Evolutionary conservation across 2,113 vertebrate genomes (phyloP).

Genomic region (Cheirogaleus medius): DNA sequence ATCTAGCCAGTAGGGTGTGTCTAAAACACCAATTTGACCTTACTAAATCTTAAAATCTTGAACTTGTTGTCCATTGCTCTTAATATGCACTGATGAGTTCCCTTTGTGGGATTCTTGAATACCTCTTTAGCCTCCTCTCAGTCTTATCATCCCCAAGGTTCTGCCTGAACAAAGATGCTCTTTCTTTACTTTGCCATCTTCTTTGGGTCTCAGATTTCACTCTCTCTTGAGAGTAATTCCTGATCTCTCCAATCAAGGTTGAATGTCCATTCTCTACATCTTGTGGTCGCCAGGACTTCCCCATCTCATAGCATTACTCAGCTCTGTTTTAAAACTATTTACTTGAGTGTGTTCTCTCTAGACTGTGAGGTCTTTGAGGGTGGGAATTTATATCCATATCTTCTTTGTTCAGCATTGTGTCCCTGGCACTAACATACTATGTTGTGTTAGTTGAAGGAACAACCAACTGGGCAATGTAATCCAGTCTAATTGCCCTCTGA

Average conservation of each 20-base stretch:
- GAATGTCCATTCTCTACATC: neutral
- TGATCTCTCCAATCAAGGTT: neutral
- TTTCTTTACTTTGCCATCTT: neutral
- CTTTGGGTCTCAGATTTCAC: neutral
- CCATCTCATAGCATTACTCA: neutral
- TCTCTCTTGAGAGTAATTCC: neutral
- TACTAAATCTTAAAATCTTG: neutral
- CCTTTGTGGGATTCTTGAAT: neutral
- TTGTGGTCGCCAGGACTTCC: neutral
- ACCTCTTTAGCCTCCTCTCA: neutral
- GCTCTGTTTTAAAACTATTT: neutral
- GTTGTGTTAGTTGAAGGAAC: neutral
- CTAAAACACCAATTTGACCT: neutral
- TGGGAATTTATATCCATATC: neutral
- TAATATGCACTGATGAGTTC: accelerated
- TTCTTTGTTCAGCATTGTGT: neutral
- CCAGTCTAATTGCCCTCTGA: neutral
- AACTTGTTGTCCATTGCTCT: neutral
- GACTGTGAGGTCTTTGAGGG: neutral
- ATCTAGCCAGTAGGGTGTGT: neutral
- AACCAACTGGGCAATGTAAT: too few relatives aligned
- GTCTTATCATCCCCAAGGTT: accelerated
- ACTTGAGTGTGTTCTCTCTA: neutral
- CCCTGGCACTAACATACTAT: neutral
- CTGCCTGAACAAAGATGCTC: neutral